phyloP scores from a whole-genome alignment of 2,888 invertebrate species.

The Amblyteles armatorius region DNA sequence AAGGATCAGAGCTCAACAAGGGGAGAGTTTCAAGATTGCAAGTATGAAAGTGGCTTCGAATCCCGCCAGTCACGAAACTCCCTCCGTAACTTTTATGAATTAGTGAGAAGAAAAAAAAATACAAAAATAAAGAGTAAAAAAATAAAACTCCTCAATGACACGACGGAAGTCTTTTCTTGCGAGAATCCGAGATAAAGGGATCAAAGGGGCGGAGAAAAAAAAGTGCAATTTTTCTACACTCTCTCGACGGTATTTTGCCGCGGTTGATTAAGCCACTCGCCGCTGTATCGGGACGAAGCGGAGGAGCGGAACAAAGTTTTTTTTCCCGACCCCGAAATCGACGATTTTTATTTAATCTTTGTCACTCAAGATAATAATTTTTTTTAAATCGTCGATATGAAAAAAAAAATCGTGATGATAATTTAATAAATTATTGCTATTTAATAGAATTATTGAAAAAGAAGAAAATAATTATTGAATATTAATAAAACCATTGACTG shows the following conservation, averaged over 20 bases:
- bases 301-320: background rate
- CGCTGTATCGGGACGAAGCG: background rate
- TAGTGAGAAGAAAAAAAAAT: background rate
- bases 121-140: background rate
- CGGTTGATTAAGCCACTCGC: background rate
- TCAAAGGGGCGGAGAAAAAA: background rate
- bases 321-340: background rate
- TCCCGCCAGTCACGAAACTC: background rate
- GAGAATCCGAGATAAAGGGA: background rate
- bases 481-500: too few relatives aligned
- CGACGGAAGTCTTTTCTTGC: conserved; percentile 23
- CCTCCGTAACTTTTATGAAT: conserved; percentile 19
- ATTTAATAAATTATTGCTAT: too few relatives aligned
- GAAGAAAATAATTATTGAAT: too few relatives aligned
- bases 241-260: background rate
- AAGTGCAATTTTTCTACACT: background rate
- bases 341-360: background rate
- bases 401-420: too few relatives aligned
- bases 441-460: too few relatives aligned
- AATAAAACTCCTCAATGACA: conserved; percentile 7
- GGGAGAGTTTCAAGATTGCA: conserved; percentile 1
- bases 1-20: background rate
- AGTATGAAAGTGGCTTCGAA: background rate
- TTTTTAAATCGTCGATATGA: too few relatives aligned
- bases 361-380: background rate